Evolutionary conservation across 2,888 invertebrate genomes (phyloP), one percentile per base, ranked within the genome.

Genomic region (Drosophila aldrichi): DNA sequence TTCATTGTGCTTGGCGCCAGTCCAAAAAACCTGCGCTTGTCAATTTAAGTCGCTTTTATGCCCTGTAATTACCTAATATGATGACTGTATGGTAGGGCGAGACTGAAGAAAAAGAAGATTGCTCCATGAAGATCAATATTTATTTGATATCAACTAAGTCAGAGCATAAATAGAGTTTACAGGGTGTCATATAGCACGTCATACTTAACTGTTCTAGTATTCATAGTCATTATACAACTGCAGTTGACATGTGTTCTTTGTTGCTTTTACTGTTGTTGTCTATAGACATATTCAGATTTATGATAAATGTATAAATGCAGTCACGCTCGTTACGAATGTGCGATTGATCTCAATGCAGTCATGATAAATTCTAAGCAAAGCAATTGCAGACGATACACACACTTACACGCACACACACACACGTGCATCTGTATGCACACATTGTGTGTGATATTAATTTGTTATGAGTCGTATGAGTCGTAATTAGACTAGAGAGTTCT

Each of bases 401-500:
- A 59, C 9, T 7, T 8, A 34, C 14, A 12, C 38, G 56, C 43
- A 51, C 57, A 44, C 16, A 40, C 7, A 18, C 18, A 25, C 25
- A 54, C 29, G 8, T 38, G 7, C 16, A 22, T 7, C 6, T 40
- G n/a, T 4, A 18, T 18, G 12, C 10, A 20, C 32, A 36, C n/a
- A 52, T 44, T 18, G 56, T 29, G 41, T 55, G 40, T 54, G 46
- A 51, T 54, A 74, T 66, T 62, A 74, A 76, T 78, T 81, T 84
- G 76, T 79, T 81, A 71, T 88, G 80, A 80, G 36, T 32, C 54
- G 68, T 69, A 55, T 68, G 72, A 77, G 65, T 75, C 62, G 72
- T 87, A 87, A 87, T 89, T 86, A 89, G 89, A 75, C 67, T 62
- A 69, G 72, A 82, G 81, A 88, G 87, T 87, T 87, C 88, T 80